These are phyloP conservation scores for Heterodera schachtii DNA, from an alignment of 1,140 invertebrate genomes.

Conservation along the genomic window DNA sequence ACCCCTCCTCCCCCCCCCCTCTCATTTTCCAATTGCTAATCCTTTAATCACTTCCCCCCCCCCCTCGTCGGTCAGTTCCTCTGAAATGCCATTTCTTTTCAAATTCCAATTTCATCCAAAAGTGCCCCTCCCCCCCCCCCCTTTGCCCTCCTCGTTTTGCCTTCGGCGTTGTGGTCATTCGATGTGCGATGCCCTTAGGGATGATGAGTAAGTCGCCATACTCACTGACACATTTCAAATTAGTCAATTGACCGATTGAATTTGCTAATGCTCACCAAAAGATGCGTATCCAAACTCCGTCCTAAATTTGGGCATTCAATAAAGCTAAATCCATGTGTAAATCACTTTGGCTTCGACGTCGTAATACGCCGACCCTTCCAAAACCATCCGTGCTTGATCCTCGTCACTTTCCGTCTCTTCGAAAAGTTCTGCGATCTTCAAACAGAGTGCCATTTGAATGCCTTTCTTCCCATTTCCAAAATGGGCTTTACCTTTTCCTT, in stretches of 20 bases:
- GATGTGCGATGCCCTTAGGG: conserved; percentile 55
- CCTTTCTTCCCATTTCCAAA: conserved; percentile 6
- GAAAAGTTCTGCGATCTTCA: conserved; percentile 60
- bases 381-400: conserved; percentile 41
- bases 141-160: conserved; percentile 34
- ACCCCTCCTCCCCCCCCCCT: too few species aligned
- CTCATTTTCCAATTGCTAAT: too few species aligned
- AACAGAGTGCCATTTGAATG: conserved; percentile 23
- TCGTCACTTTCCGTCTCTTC: conserved; percentile 58
- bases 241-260: conserved; percentile 26
- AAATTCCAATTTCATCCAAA: too few species aligned
- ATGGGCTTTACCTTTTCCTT: conserved; percentile 53
- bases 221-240: conserved; percentile 44
- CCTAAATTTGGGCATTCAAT: conserved; percentile 1
- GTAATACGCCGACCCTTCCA: conserved; percentile 63
- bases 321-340: not conserved
- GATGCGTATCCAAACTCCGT: conserved; percentile 59
- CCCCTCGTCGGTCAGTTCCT: too few species aligned
- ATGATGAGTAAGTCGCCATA: conserved; percentile 62
- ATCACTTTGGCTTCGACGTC: conserved; percentile 56
- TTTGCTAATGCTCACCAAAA: conserved; percentile 35
- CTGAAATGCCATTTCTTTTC: too few species aligned
- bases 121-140: too few species aligned
- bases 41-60: too few species aligned
- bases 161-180: conserved; percentile 64